Conservation (phyloP, 2,888 invertebrate species). For the Drosophila gaucha region DNA sequence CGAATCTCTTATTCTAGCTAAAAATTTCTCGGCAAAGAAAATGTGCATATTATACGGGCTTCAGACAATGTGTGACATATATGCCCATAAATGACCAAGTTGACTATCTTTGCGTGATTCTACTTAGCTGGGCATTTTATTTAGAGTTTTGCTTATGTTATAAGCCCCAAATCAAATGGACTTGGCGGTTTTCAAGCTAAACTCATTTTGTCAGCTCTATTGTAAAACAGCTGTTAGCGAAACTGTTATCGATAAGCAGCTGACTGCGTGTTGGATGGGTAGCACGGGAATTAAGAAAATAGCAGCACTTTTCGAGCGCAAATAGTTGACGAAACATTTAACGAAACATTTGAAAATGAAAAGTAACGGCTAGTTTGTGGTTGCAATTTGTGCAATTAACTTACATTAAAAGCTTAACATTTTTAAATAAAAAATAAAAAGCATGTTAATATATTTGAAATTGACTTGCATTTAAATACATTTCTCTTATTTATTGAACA, state of each 20-base stretch:
- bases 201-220: slow-evolving; percentile 31
- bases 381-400: neutral
- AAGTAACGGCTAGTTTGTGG: neutral
- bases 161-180: too few species aligned
- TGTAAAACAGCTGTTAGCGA: slow-evolving; percentile 33
- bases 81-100: neutral
- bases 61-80: neutral
- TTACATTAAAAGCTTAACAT: slow-evolving; percentile 47
- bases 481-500: slow-evolving; percentile 59
- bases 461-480: slow-evolving; percentile 40
- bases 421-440: too few species aligned
- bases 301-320: slow-evolving; percentile 12
- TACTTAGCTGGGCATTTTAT: too few species aligned
- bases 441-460: neutral
- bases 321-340: slow-evolving; percentile 1
- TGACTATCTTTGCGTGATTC: too few species aligned
- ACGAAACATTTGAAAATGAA: slow-evolving; percentile 11
- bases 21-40: neutral
- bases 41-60: neutral
- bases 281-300: slow-evolving; percentile 17
- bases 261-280: slow-evolving; percentile 24
- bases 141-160: neutral
- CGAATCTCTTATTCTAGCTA: neutral
- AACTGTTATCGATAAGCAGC: slow-evolving; percentile 45
- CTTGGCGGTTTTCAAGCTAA: neutral